These are phyloP conservation scores for Antedon mediterranea DNA, from an alignment of 53 echinoderm and acorn worm genomes.

Conservation along the genomic window DNA sequence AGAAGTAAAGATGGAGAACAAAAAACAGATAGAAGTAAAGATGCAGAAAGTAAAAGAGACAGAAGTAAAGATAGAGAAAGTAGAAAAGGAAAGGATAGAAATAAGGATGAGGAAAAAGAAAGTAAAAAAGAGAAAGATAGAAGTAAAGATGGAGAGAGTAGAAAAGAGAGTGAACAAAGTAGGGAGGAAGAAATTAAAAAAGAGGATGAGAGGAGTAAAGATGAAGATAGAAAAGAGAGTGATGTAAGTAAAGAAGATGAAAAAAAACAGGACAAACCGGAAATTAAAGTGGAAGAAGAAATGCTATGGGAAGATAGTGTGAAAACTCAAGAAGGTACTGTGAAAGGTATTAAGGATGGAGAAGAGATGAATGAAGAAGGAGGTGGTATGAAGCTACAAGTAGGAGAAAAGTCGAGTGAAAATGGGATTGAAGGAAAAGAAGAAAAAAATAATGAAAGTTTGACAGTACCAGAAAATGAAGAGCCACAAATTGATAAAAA, in stretches of 20 bases:
- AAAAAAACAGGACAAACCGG: conserved; percentile 20
- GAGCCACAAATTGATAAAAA: no score
- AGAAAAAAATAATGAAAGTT: no score
- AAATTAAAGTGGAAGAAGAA: background rate
- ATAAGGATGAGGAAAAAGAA: background rate
- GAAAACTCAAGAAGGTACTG: conserved; percentile 5
- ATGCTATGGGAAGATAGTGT: no score
- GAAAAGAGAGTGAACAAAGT: background rate
- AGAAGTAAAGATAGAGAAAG: no score
- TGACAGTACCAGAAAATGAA: no score
- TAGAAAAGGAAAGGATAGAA: background rate
- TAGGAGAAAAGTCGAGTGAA: no score
- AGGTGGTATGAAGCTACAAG: no score
- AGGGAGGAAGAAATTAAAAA: background rate
- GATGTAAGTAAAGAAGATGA: conserved; percentile 37
- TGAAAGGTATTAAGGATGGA: conserved; percentile 11
- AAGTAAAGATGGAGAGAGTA: background rate
- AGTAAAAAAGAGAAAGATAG: background rate
- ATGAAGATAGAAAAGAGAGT: background rate
- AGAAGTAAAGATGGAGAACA: conserved; percentile 7
- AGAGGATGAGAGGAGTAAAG: conserved; percentile 25
- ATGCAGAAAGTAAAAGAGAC: conserved; percentile 7
- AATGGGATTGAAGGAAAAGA: no score
- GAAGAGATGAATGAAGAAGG: conserved; percentile 4
- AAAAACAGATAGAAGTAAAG: conserved; percentile 3